Evolutionary conservation across 2,888 invertebrate species (phyloP).

Genomic region (Mylabris sibirica): DNA sequence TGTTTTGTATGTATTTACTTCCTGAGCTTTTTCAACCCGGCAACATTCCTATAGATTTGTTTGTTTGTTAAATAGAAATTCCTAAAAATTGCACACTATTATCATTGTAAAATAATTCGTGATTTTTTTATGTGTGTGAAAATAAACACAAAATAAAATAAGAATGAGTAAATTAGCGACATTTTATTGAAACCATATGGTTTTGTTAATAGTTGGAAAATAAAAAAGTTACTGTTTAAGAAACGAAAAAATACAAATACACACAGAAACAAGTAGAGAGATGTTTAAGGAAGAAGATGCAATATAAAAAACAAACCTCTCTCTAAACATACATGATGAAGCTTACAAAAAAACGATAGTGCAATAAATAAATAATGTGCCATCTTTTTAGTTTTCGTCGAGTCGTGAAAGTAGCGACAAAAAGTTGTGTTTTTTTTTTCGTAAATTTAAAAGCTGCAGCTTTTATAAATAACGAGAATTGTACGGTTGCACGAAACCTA

Average conservation of each 20-base stretch:
- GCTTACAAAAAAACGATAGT: slow-evolving; percentile 6
- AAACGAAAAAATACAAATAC: too few species aligned
- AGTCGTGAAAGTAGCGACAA: slow-evolving; percentile 31
- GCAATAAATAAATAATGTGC: slow-evolving; percentile 35
- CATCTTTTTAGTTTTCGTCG: slow-evolving; percentile 33
- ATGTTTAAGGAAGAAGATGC: not conserved
- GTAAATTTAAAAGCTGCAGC: slow-evolving; percentile 28
- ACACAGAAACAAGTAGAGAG: not conserved
- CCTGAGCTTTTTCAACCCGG: not conserved
- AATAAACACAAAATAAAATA: too few species aligned
- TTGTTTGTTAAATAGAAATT: not conserved
- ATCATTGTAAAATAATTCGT: not conserved
- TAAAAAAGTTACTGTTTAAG: not conserved
- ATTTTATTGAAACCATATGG: slow-evolving; percentile 7
- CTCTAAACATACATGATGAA: slow-evolving; percentile 6
- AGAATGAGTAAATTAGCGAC: not conserved
- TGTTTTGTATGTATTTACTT: not conserved
- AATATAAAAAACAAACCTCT: not conserved
- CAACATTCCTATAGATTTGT: not conserved
- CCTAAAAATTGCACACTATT: not conserved
- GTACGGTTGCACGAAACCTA: slow-evolving; percentile 15
- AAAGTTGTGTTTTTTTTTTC: too few species aligned
- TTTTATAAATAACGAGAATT: slow-evolving; percentile 26
- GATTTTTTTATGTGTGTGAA: not conserved
- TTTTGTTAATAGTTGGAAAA: slow-evolving; percentile 1